A percentile compares a stretch with the other conserved stretches of the same genome.
These are phyloP conservation scores for Sapajus apella DNA, from an alignment of 2,113 vertebrate species.

Conservation along the genomic window DNA sequence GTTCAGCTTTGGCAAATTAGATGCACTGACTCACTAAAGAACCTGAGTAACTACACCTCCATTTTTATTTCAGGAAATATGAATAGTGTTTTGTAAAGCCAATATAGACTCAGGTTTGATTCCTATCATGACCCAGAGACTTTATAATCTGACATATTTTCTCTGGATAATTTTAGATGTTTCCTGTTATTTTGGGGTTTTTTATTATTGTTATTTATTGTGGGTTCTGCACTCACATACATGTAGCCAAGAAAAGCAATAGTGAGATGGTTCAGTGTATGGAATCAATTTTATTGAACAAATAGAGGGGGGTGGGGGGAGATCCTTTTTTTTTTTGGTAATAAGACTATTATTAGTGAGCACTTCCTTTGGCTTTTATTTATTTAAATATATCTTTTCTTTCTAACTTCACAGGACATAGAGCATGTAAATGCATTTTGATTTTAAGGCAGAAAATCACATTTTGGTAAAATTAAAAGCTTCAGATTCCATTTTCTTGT, in stretches of 20 bases:
- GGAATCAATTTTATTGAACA: slow-evolving; percentile 71
- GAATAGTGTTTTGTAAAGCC: slow-evolving; percentile 66
- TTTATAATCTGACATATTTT: slow-evolving; percentile 73
- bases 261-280: slow-evolving; percentile 69
- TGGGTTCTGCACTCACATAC: background rate
- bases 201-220: slow-evolving; percentile 53
- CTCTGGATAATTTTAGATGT: slow-evolving; percentile 66
- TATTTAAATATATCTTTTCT: background rate
- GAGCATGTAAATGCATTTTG: slow-evolving; percentile 24
- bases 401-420: background rate
- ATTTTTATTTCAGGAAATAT: slow-evolving; percentile 57
- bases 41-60: background rate
- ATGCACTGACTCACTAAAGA: background rate
- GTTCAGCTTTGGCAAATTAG: background rate
- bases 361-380: slow-evolving; percentile 61
- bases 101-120: slow-evolving; percentile 55
- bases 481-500: background rate
- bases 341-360: slow-evolving; percentile 68
- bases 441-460: background rate
- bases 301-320: background rate
- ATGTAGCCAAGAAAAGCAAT: slow-evolving; percentile 76
- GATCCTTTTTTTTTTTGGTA: slow-evolving; percentile 3
- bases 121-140: slow-evolving; percentile 63
- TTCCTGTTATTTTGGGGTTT: slow-evolving; percentile 71
- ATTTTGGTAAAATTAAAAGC: slow-evolving; percentile 1